Percentiles rank a stretch among this genome's conserved stretches.
phyloP scores from a whole-genome alignment of 2,888 invertebrate species.

The Theretra japonica region DNA sequence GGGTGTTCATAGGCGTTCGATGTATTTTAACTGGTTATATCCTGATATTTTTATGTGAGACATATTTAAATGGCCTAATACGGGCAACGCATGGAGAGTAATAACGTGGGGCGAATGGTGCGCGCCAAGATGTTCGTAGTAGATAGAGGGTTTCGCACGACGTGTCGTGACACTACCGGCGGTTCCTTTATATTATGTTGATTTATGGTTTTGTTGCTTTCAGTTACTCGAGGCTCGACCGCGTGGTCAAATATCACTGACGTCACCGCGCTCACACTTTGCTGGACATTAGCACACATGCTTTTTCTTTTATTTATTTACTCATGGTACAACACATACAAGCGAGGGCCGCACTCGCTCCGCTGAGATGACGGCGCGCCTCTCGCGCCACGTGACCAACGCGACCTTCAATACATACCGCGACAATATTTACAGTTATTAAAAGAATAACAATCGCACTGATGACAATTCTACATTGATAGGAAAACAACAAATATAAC shows the following conservation, averaged over 20 bases:
- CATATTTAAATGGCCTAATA: no score
- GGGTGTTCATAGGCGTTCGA: no score
- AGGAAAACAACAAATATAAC: no score
- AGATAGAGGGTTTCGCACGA: not conserved
- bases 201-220: constrained; percentile 47
- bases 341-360: not conserved
- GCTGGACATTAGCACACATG: constrained; percentile 14
- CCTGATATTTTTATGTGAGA: no score
- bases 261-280: constrained; percentile 26
- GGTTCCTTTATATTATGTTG: constrained; percentile 30
- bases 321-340: not conserved
- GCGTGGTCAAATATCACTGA: constrained; percentile 32
- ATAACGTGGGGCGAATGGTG: no score
- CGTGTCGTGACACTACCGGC: not conserved
- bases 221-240: constrained; percentile 42
- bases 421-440: not conserved
- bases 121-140: no score
- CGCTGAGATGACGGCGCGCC: not conserved
- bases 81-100: no score
- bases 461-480: no score
- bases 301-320: constrained; percentile 24
- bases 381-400: not conserved
- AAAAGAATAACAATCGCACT: no score
- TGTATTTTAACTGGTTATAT: no score
- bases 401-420: not conserved